Conservation (phyloP, 1,140 invertebrate genomes). For the Hypothenemus hampei region DNA sequence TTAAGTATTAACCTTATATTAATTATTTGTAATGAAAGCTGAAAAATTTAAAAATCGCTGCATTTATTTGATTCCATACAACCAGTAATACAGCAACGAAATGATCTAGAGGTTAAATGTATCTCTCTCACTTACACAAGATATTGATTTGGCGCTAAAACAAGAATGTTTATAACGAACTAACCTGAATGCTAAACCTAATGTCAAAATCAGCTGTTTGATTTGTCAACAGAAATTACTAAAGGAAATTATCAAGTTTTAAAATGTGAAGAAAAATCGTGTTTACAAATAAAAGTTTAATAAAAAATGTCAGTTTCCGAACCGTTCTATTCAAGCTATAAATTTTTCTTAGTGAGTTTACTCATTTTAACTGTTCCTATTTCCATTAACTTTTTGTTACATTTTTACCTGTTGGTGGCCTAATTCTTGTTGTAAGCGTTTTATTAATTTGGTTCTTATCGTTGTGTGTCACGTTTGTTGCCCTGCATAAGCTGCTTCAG, state of each 20-base stretch:
- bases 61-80: too few species aligned
- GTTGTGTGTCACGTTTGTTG: slow-evolving; percentile 27
- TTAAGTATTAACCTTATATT: too few species aligned
- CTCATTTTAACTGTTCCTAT: slow-evolving; percentile 5
- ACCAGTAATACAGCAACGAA: too few species aligned
- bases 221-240: not conserved
- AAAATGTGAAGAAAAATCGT: not conserved
- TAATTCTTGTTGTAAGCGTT: slow-evolving; percentile 13
- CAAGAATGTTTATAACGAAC: too few species aligned
- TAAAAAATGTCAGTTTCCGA: slow-evolving; percentile 4
- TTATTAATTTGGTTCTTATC: slow-evolving; percentile 24
- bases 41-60: too few species aligned
- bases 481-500: slow-evolving; percentile 27
- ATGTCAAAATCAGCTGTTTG: not conserved
- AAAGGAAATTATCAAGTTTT: not conserved
- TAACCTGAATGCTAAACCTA: not conserved
- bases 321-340: slow-evolving; percentile 1
- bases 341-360: slow-evolving; percentile 11
- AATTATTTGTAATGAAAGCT: too few species aligned
- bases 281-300: not conserved
- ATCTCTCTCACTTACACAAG: too few species aligned
- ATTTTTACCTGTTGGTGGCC: slow-evolving; percentile 20
- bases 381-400: slow-evolving; percentile 7
- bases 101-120: too few species aligned
- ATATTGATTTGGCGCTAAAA: too few species aligned